A percentile compares a stretch with the other conserved stretches of the same genome.
These are phyloP conservation scores for Pangasius djambal DNA, from an alignment of 2,797 vertebrate species.

Conservation along the genomic window DNA sequence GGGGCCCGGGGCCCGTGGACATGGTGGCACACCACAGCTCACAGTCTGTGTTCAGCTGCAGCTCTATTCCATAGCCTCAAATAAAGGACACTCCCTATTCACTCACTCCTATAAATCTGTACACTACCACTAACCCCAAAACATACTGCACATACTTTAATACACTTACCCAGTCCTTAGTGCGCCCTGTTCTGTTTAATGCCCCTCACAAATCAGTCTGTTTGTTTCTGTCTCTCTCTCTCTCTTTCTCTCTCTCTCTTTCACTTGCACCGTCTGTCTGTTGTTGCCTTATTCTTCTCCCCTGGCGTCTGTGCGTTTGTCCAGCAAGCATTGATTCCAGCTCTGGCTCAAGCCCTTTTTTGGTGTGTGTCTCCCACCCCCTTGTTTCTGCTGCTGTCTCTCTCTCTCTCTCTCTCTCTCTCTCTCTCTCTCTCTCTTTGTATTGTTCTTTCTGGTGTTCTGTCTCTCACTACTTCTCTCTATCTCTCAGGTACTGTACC, in stretches of 20 bases:
- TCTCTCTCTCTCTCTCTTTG: conserved; percentile 25
- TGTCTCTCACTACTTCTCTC: conserved; percentile 25
- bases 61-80: conserved; percentile 42
- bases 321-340: conserved; percentile 62
- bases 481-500: conserved; percentile 22
- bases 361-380: conserved; percentile 62
- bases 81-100: conserved; percentile 36
- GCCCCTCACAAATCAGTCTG: conserved; percentile 37
- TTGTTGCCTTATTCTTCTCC: conserved; percentile 45
- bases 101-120: conserved; percentile 29
- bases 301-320: conserved; percentile 59
- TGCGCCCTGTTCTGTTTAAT: conserved; percentile 18
- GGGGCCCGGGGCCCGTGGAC: conserved; percentile 72
- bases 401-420: conserved; percentile 32
- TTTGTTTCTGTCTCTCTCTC: background rate
- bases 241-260: background rate
- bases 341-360: conserved; percentile 72
- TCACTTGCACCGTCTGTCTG: conserved; percentile 24
- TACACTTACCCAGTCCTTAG: conserved; percentile 7
- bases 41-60: conserved; percentile 45
- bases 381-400: conserved; percentile 11
- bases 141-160: conserved; percentile 28
- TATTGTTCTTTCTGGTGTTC: conserved; percentile 5
- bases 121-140: background rate
- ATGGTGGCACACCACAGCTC: conserved; percentile 60